phyloP scores from a whole-genome alignment of 2,888 invertebrate species.

The Rhogogaster chlorosoma region DNA sequence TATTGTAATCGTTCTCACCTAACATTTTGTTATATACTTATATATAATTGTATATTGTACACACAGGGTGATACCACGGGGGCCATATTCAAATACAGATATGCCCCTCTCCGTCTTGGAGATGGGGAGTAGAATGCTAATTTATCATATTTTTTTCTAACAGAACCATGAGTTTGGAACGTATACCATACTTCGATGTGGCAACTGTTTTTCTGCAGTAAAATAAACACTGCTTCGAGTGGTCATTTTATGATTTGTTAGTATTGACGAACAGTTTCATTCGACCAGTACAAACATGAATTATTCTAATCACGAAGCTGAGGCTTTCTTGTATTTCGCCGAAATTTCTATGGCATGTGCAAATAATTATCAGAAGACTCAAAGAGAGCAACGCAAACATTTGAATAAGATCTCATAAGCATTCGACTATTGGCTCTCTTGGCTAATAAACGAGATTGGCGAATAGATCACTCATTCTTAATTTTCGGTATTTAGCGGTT shows the following conservation, averaged over 20 bases:
- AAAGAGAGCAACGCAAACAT: not conserved
- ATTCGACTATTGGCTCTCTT: not conserved
- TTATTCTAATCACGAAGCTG: not conserved
- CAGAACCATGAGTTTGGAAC: not conserved
- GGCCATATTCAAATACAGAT: not conserved
- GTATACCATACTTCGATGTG: not conserved
- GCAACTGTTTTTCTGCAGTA: not conserved
- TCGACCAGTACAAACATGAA: not conserved
- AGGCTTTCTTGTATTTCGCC: not conserved
- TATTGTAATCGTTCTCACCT: not conserved
- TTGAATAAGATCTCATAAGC: not conserved
- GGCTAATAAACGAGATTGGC: too few relatives aligned
- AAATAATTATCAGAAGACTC: not conserved
- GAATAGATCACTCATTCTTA: not conserved
- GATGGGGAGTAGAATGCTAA: not conserved
- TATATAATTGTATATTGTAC: conserved; percentile 33
- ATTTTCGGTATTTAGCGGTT: not conserved
- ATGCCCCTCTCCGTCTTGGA: not conserved
- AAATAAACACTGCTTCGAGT: not conserved
- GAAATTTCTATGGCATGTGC: not conserved
- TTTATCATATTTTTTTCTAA: not conserved
- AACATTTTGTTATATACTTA: not conserved
- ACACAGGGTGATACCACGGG: not conserved
- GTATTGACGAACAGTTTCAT: not conserved
- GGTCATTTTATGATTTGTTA: not conserved